Percentiles rank a stretch among this genome's conserved stretches.
Conservation (phyloP, 1,140 invertebrate species). For the Babylonia areolata region DNA sequence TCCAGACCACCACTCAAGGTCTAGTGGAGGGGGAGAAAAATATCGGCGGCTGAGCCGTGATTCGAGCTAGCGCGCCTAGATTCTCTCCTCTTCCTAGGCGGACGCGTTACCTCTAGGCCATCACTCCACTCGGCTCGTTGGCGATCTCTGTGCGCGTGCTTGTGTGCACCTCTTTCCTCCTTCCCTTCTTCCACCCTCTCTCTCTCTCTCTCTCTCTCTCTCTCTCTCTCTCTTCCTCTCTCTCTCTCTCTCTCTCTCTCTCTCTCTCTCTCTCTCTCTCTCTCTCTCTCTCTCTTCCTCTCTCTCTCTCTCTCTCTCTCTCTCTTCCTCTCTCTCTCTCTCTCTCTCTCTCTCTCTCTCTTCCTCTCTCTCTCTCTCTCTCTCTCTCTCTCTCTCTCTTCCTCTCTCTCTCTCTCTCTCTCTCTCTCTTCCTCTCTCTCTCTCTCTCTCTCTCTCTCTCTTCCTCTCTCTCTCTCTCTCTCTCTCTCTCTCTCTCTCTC, state of each 20-base stretch:
- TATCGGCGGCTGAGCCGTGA: no score
- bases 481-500: not conserved
- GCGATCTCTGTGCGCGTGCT: no score
- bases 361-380: not conserved
- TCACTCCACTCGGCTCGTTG: no score
- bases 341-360: not conserved
- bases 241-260: not conserved
- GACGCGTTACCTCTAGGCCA: no score
- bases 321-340: not conserved
- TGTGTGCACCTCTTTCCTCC: no score
- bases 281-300: not conserved
- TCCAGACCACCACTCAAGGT: no score
- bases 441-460: not conserved
- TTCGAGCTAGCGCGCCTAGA: no score
- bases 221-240: not conserved
- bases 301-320: not conserved
- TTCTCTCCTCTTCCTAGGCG: no score
- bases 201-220: slow-evolving; percentile 4
- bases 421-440: slow-evolving; percentile 1
- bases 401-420: slow-evolving; percentile 4
- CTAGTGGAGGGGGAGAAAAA: no score
- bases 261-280: not conserved
- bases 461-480: not conserved
- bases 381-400: not conserved
- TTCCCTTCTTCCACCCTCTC: not conserved